Conservation (phyloP, 2,113 vertebrate species). For the Sula dactylatra region DNA sequence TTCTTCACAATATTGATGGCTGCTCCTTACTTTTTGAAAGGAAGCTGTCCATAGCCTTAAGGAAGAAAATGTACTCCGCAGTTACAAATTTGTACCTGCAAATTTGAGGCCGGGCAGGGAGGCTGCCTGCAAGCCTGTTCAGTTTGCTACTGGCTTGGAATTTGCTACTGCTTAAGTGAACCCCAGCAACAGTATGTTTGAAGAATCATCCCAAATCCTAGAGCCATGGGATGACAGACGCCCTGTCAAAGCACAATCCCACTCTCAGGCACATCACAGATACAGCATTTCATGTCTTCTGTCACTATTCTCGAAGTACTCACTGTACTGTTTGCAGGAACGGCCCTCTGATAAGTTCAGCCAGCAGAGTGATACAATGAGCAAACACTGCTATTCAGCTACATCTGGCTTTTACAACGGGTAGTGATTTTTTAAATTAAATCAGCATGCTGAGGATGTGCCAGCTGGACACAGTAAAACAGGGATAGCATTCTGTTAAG, state of each 20-base stretch:
- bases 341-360: neutral
- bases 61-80: neutral
- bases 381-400: neutral
- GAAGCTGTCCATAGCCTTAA: neutral
- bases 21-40: neutral
- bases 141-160: neutral
- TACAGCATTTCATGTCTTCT: neutral
- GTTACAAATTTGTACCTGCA: neutral
- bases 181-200: neutral
- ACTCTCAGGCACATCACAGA: neutral
- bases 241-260: neutral
- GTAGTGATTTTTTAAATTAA: conserved; percentile 21
- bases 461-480: conserved; percentile 25
- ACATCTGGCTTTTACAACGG: conserved; percentile 26
- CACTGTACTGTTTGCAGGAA: neutral
- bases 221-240: neutral
- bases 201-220: neutral
- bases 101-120: neutral
- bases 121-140: neutral
- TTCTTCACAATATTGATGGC: neutral
- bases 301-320: neutral
- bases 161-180: neutral
- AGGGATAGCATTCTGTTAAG: neutral
- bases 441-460: conserved; percentile 11
- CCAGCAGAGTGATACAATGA: neutral